Percentiles rank a stretch among this genome's conserved stretches.
Conservation (phyloP, 2,113 vertebrate genomes). For the Ceyx melanurus region DNA sequence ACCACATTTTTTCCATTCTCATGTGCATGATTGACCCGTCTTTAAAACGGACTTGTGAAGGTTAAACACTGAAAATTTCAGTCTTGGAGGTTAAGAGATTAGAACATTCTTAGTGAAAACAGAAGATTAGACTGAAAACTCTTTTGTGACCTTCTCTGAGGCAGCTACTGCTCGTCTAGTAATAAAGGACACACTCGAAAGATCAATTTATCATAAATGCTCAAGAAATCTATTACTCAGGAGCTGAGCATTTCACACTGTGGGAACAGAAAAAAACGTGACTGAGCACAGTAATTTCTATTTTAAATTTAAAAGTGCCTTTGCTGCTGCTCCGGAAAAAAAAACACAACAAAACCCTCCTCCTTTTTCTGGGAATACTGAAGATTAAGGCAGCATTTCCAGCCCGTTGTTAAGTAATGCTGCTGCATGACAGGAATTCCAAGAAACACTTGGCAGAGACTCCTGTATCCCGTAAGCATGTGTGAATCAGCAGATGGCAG, state of each 20-base stretch:
- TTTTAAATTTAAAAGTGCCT: not conserved
- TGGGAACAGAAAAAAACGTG: not conserved
- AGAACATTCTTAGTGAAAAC: not conserved
- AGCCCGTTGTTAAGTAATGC: not conserved
- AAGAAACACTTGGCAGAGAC: slow-evolving; percentile 47
- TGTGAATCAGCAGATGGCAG: not conserved
- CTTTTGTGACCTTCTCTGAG: not conserved
- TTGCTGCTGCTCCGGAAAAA: not conserved
- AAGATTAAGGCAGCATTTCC: not conserved
- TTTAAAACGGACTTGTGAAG: not conserved
- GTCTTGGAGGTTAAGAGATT: not conserved
- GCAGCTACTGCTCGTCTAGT: not conserved
- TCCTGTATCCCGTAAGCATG: not conserved
- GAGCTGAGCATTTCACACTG: not conserved
- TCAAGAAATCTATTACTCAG: not conserved
- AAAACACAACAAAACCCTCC: not conserved
- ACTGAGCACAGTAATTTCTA: not conserved
- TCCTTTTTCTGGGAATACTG: not conserved
- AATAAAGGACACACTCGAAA: not conserved
- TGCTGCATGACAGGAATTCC: not conserved
- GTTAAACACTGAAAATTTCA: not conserved
- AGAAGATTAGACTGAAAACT: not conserved
- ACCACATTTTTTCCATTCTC: not conserved
- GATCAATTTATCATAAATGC: not conserved
- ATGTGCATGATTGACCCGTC: not conserved